These are phyloP conservation scores for Propsilocerus akamusi DNA, from an alignment of 1,140 invertebrate species.

Conservation along the genomic window DNA sequence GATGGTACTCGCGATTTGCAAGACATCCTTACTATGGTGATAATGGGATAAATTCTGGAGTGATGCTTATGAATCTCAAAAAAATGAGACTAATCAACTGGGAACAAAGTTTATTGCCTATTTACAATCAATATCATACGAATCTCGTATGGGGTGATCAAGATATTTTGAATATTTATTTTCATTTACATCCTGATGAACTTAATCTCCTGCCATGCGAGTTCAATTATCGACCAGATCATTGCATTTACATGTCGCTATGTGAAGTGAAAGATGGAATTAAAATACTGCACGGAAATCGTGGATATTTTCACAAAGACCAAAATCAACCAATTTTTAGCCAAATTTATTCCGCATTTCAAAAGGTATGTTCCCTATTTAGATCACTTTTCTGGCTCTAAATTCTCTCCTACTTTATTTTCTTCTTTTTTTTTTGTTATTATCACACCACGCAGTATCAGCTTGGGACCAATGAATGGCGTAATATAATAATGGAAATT, in stretches of 20 bases:
- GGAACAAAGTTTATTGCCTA: constrained; percentile 63
- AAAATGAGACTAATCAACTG: constrained; percentile 72
- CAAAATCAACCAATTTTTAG: constrained; percentile 71
- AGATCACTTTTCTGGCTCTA: not conserved
- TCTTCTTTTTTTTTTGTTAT: too few relatives aligned
- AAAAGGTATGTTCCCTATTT: constrained; percentile 27
- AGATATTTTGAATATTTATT: constrained; percentile 92
- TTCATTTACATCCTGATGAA: constrained; percentile 75
- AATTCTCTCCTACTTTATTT: not conserved
- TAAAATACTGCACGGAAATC: constrained; percentile 71
- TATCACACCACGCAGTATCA: too few relatives aligned
- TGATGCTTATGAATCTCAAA: constrained; percentile 94
- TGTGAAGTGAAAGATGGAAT: constrained; percentile 69
- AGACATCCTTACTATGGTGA: constrained; percentile 85
- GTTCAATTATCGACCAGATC: constrained; percentile 85
- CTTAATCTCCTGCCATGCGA: constrained; percentile 67
- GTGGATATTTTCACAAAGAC: constrained; percentile 63
- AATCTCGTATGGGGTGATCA: constrained; percentile 95
- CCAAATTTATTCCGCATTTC: constrained; percentile 51
- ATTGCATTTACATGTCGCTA: constrained; percentile 84
- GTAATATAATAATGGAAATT: not conserved
- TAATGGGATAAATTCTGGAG: constrained; percentile 86
- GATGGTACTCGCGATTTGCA: constrained; percentile 93
- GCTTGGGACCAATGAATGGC: not conserved
- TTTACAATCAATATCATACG: constrained; percentile 67